Conservation (phyloP, 2,113 vertebrate genomes). For the Acanthisitta chloris region DNA sequence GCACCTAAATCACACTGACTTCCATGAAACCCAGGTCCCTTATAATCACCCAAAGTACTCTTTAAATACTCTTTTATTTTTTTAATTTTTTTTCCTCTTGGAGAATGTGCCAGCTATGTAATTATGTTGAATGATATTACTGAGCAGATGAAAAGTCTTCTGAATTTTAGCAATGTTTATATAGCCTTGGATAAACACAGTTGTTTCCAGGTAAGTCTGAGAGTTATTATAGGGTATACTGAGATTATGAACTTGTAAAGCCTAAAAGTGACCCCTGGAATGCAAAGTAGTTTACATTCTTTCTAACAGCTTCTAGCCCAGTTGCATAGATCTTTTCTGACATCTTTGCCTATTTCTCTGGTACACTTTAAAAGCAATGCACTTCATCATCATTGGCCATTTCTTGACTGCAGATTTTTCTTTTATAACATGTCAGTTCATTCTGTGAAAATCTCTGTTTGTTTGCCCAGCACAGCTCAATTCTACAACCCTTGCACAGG, state of each 20-base stretch:
- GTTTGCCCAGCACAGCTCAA: accelerated
- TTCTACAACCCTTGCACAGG: neutral
- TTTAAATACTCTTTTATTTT: neutral
- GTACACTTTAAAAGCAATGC: neutral
- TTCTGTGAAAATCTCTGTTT: neutral
- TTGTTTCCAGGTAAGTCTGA: neutral
- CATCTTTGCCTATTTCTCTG: neutral
- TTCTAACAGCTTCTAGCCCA: neutral
- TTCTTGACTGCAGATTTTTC: neutral
- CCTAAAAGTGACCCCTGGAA: neutral
- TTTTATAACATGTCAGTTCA: neutral
- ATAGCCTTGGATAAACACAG: neutral
- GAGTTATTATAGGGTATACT: neutral
- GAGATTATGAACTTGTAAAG: neutral
- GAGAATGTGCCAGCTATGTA: neutral
- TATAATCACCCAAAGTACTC: neutral
- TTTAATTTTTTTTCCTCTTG: accelerated
- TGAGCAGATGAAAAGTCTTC: neutral
- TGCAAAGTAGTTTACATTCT: neutral
- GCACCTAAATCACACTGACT: neutral
- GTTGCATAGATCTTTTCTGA: neutral
- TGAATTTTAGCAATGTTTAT: neutral
- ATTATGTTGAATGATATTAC: neutral
- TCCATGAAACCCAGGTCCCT: neutral
- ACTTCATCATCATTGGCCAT: neutral